A percentile compares a stretch with the other conserved stretches of the same genome.
These are phyloP conservation scores for Indicator maculatus DNA, from an alignment of 2,113 vertebrate species.

Conservation along the genomic window DNA sequence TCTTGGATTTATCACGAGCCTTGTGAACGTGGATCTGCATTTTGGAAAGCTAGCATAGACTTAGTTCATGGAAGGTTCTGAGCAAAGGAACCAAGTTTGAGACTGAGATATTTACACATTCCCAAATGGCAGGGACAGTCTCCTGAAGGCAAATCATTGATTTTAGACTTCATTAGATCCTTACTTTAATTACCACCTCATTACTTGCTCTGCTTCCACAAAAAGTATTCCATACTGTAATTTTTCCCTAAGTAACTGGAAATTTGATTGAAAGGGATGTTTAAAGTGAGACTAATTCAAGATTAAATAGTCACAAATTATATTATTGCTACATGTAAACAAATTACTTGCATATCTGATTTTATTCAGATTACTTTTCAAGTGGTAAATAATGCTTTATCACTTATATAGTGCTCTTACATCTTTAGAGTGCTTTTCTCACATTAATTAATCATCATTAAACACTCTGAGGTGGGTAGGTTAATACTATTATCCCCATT, in stretches of 20 bases:
- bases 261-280: constrained; percentile 67
- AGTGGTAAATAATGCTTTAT: constrained; percentile 75
- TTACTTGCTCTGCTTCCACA: constrained; percentile 53
- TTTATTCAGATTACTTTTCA: constrained; percentile 75
- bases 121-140: background rate
- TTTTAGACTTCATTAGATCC: constrained; percentile 51
- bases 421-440: constrained; percentile 72
- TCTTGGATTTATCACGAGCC: background rate
- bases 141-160: constrained; percentile 27
- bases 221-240: constrained; percentile 59
- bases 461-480: constrained; percentile 63
- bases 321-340: constrained; percentile 72
- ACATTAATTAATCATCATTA: constrained; percentile 74
- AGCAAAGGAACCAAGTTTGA: background rate
- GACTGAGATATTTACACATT: background rate
- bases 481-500: constrained; percentile 72
- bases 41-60: background rate
- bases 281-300: constrained; percentile 71
- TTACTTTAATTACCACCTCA: constrained; percentile 55
- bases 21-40: background rate
- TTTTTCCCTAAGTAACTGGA: constrained; percentile 64
- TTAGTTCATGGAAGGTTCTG: background rate
- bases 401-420: constrained; percentile 72
- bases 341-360: constrained; percentile 74
- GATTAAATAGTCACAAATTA: constrained; percentile 74